Evolutionary conservation across 2,113 vertebrate species (phyloP), one percentile per base, ranked within the genome.

Genomic region (Nymphicus hollandicus): DNA sequence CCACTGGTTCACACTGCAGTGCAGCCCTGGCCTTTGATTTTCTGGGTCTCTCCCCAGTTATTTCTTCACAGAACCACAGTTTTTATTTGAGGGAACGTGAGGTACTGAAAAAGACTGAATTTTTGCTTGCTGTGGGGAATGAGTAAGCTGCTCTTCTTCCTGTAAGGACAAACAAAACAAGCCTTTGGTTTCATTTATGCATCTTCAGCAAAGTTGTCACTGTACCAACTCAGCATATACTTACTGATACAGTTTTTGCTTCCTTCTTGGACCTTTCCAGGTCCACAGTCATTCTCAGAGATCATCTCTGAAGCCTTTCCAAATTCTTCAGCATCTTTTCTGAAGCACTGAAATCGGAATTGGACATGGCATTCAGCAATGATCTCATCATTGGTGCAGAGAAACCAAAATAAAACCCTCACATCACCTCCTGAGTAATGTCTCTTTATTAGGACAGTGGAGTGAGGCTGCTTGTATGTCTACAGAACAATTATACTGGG

Each of bases 1-100:
- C 20, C 56, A 35, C 41, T 11, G 2, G 0, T 53, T 76, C 10
- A 20, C 29, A 0, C 33, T 27, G 28, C 25, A 3, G 2, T 6
- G 33, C 44, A 41, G 50, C 65, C 46, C 69, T 25, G 24, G 13
- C 60, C 46, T 92, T 66, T 50, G 23, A 11, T 33, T 81, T 7
- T 11, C 24, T 47, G 63, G 4, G 55, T 33, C 43, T 53, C 29
- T 13, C 33, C 47, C 15, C 47, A 4, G 22, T 50, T 53, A 37
- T 29, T 78, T 74, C 52, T 68, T 85, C 52, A 56, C 55, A 73
- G 61, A 86, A 37, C 20, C 33, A 9, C 16, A 7, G 39, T 43
- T 95, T 56, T 44, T 22, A 10, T 17, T 19, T 58, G 35, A 33
- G n/a, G 33, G 71, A 33, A 41, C 17, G 19, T 20, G 47, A 17